Evolutionary conservation across 2,113 vertebrate species (phyloP), one percentile per base, ranked within the genome.

Genomic region (Sphyrna mokarran): DNA sequence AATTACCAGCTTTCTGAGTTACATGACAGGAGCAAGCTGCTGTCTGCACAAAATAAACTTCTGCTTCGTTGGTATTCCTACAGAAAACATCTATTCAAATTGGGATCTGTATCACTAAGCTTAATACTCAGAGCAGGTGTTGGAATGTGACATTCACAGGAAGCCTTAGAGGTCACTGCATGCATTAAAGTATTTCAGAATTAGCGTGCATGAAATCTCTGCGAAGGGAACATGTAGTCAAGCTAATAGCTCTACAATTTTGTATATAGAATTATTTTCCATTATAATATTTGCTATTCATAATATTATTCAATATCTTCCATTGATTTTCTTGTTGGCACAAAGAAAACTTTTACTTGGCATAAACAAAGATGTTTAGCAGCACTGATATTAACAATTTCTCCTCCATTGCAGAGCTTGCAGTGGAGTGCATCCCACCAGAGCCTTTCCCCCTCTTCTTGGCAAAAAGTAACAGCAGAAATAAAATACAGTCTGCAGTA

Each of bases 281-380:
- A 93, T 22, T 66, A 37, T 66, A 93, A 93, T 5, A 22, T n/a
- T 93, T 40, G 33, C n/a, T 2, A 37, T 93, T 66, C n/a, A 63
- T 37, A 93, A 66, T 37, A 93, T 90, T n/a, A 61, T 90, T 63
- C 20, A 54, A 89, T 9, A 58, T 63, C 61, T 63, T 91, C 16
- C n/a, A 68, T 66, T 93, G 89, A 93, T 93, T 93, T 22, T 40
- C 61, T 93, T 93, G 16, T n/a, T 93, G 61, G 61, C 61, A 66
- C 29, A 66, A 66, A 37, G 89, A 61, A 93, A n/a, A 22, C 1
- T 22, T 93, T 93, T 37, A 66, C 80, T 93, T 66, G 33, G 61
- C 89, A 66, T n/a, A 37, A 66, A 66, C 6, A 93, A 68, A 1
- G 66, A n/a, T 66, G 16, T 66, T n/a, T 66, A n/a, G 20, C 37